A percentile compares a stretch with the other conserved stretches of the same genome.
phyloP scores from a whole-genome alignment of 2,113 vertebrate species.

The Hydropotes inermis region DNA sequence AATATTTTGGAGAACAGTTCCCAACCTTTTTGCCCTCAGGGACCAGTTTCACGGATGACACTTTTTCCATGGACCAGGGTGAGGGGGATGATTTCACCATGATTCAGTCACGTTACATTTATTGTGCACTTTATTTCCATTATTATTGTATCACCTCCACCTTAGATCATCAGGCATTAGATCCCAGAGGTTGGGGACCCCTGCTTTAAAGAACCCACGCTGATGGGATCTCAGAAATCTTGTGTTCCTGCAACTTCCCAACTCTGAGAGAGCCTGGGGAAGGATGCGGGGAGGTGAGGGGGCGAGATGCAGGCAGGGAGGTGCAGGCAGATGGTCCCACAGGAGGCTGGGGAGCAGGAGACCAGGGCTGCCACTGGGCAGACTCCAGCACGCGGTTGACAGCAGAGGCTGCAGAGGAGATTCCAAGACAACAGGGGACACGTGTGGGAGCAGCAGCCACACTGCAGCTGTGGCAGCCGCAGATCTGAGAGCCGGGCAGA shows the following conservation, averaged over 20 bases:
- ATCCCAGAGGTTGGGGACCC: neutral
- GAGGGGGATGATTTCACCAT: neutral
- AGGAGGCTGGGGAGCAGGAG: neutral
- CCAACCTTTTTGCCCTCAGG: neutral
- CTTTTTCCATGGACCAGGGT: neutral
- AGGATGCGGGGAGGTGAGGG: neutral
- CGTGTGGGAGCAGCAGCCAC: accelerated
- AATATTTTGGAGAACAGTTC: neutral
- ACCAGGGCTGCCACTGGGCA: accelerated
- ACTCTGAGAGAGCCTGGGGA: neutral
- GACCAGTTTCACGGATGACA: neutral
- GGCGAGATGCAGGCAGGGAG: neutral
- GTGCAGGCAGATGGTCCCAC: neutral
- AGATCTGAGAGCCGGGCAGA: neutral
- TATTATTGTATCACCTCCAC: neutral
- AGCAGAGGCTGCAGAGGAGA: neutral
- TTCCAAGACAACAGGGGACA: neutral
- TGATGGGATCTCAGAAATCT: neutral
- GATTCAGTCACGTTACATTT: neutral
- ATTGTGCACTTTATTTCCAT: neutral
- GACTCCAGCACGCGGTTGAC: neutral
- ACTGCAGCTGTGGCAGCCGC: neutral
- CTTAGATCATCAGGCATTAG: neutral
- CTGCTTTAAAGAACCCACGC: neutral
- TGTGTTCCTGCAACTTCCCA: neutral